Evolutionary conservation across 2,113 vertebrate species (phyloP).

Genomic region (Gopherus evgoodei): DNA sequence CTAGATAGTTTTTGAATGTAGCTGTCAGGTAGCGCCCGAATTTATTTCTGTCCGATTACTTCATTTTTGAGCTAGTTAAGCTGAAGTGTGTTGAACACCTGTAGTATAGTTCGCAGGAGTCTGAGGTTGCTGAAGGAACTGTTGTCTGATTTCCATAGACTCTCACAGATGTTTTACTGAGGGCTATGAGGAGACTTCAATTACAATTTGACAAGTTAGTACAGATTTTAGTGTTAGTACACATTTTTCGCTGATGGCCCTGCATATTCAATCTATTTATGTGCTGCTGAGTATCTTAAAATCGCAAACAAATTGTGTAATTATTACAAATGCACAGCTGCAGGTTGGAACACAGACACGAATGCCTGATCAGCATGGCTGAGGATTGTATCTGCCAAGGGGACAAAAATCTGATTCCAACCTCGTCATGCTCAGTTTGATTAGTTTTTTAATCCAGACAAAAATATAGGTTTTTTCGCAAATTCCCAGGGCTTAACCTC

Average conservation of each 20-base stretch:
- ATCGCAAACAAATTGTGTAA: slow-evolving; percentile 45
- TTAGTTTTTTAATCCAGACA: background rate
- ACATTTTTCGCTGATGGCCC: background rate
- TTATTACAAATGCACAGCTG: slow-evolving; percentile 50
- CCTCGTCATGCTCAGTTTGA: background rate
- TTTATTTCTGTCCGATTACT: background rate
- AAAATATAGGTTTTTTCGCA: background rate
- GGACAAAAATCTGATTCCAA: background rate
- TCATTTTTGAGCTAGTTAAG: background rate
- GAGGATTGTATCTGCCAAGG: background rate
- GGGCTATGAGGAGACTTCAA: background rate
- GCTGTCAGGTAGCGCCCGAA: background rate
- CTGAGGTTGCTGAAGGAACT: background rate
- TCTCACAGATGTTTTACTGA: background rate
- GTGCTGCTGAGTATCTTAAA: slow-evolving; percentile 13
- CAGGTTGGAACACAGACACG: background rate
- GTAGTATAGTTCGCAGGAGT: background rate
- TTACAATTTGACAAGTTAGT: background rate
- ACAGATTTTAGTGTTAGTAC: background rate
- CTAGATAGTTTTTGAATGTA: background rate
- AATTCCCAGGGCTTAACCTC: rapidly evolving
- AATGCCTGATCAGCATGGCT: background rate
- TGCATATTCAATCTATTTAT: rapidly evolving
- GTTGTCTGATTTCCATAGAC: background rate
- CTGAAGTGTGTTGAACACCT: background rate